Percentiles rank a stretch among this genome's conserved stretches.
Evolutionary conservation across 1,140 invertebrate species (phyloP).

Genomic region (Danaus melanippus): DNA sequence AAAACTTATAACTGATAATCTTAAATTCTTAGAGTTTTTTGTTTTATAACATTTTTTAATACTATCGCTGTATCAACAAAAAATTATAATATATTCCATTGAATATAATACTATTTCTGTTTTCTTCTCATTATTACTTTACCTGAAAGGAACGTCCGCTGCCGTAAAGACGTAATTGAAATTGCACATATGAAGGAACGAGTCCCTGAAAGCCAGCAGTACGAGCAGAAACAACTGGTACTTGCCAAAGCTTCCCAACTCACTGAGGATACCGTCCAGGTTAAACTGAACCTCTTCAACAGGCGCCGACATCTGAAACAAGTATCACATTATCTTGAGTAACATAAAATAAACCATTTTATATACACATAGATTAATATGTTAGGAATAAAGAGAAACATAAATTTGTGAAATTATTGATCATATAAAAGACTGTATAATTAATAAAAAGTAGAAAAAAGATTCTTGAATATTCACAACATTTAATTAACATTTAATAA

Average conservation of each 20-base stretch:
- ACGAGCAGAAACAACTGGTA: slow-evolving; percentile 59
- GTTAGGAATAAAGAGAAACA: no score
- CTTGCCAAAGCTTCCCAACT: slow-evolving; percentile 65
- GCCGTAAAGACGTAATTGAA: slow-evolving; percentile 61
- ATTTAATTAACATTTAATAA: no score
- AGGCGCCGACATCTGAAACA: slow-evolving; percentile 38
- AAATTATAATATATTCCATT: not conserved
- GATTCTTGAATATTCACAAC: no score
- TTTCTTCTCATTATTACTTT: not conserved
- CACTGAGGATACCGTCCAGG: slow-evolving; percentile 55
- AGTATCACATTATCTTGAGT: no score
- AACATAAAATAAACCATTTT: no score
- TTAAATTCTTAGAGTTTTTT: no score
- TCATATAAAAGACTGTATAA: no score
- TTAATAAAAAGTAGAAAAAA: no score
- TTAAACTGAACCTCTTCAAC: slow-evolving; percentile 42
- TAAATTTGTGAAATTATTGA: no score
- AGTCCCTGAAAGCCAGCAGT: slow-evolving; percentile 58
- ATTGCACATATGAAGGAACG: slow-evolving; percentile 64
- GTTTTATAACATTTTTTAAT: not conserved
- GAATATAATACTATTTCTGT: not conserved
- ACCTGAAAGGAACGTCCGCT: slow-evolving; percentile 51
- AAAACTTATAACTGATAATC: no score
- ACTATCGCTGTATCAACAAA: not conserved
- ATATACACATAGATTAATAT: no score